phyloP scores from a whole-genome alignment of 2,888 invertebrate genomes.

The Nowickia ferox region DNA sequence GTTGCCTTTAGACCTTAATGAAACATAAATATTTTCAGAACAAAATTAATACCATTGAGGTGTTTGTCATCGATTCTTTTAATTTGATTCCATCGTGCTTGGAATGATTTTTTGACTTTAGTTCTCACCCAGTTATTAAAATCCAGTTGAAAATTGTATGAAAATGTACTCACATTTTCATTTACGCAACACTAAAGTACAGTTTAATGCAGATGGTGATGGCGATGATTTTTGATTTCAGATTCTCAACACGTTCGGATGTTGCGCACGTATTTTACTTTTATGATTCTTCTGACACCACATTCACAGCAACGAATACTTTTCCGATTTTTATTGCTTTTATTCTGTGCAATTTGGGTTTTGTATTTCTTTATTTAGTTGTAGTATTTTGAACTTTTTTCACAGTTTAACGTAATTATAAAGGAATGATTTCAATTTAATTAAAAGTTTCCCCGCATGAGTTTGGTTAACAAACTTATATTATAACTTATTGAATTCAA shows the following conservation, averaged over 20 bases:
- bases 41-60: constrained; percentile 12
- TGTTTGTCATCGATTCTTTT: constrained; percentile 10
- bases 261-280: constrained; percentile 66
- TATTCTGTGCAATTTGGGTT: not conserved
- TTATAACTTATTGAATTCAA: too few relatives aligned
- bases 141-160: constrained; percentile 46
- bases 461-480: too few relatives aligned
- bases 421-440: constrained; percentile 20
- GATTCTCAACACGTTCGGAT: constrained; percentile 60
- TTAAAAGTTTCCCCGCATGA: too few relatives aligned
- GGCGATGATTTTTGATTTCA: constrained; percentile 27
- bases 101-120: constrained; percentile 33
- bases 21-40: constrained; percentile 52
- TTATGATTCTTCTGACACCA: constrained; percentile 64
- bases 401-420: not conserved
- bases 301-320: constrained; percentile 11
- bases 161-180: constrained; percentile 47
- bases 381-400: not conserved
- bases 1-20: constrained; percentile 59
- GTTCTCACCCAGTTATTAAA: constrained; percentile 55
- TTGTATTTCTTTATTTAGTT: not conserved
- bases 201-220: constrained; percentile 28
- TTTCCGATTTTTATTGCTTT: not conserved
- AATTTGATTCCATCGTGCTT: constrained; percentile 34
- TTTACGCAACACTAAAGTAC: constrained; percentile 3